These are phyloP conservation scores for Rhingia campestris DNA, from an alignment of 2,888 invertebrate genomes.

Conservation along the genomic window DNA sequence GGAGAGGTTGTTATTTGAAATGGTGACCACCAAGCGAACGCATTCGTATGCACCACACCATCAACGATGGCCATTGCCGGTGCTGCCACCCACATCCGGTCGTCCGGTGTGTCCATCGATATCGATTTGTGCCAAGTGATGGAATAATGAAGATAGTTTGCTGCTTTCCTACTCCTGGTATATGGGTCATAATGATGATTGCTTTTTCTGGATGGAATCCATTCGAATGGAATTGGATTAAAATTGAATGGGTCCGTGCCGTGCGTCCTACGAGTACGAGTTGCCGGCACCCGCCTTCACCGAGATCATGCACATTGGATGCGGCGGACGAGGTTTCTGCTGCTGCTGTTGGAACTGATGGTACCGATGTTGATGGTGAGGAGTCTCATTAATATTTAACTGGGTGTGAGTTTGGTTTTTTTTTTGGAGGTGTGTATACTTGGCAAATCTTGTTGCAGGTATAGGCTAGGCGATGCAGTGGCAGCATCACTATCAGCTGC, in stretches of 20 bases:
- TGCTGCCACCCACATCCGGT: slow-evolving; percentile 42
- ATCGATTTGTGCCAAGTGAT: slow-evolving; percentile 72
- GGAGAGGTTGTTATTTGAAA: slow-evolving; percentile 3
- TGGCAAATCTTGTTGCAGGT: slow-evolving; percentile 28
- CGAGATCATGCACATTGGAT: slow-evolving; percentile 40
- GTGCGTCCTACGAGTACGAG: slow-evolving; percentile 25
- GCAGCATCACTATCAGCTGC: too few species aligned
- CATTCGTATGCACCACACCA: slow-evolving; percentile 50
- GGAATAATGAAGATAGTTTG: slow-evolving; percentile 72
- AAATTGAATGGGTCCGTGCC: slow-evolving; percentile 64
- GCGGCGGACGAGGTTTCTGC: slow-evolving; percentile 36
- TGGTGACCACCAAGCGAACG: slow-evolving; percentile 26
- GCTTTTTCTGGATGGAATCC: slow-evolving; percentile 71
- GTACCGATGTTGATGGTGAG: slow-evolving; percentile 42
- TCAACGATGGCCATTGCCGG: slow-evolving; percentile 7
- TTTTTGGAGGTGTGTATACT: neutral
- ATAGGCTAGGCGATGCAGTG: neutral
- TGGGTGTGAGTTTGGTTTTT: slow-evolving; percentile 47
- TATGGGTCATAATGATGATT: slow-evolving; percentile 69
- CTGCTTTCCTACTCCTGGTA: slow-evolving; percentile 46
- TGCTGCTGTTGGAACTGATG: slow-evolving; percentile 34
- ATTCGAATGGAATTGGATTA: slow-evolving; percentile 73
- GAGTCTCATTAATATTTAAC: slow-evolving; percentile 68
- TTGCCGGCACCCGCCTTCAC: neutral
- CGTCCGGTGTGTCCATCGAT: slow-evolving; percentile 66